Percentiles rank a stretch among this genome's conserved stretches.
Evolutionary conservation across 2,888 invertebrate species (phyloP).

Genomic region (Melikaiella ostensackeni): DNA sequence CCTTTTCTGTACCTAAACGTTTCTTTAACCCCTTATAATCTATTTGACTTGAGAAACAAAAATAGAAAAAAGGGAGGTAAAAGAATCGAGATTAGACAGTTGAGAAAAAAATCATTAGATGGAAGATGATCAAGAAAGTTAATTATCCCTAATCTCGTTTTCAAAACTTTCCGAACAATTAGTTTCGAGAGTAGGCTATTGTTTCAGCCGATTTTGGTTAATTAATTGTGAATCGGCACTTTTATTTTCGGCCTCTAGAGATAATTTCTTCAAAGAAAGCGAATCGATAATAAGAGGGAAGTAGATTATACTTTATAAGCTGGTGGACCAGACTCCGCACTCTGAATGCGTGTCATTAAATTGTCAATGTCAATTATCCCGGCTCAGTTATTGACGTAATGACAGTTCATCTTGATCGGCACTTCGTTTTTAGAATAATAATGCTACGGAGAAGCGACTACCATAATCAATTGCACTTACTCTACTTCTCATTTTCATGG

Average conservation of each 20-base stretch:
- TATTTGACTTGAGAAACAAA: neutral
- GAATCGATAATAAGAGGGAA: neutral
- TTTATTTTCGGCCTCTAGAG: neutral
- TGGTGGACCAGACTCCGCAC: no score
- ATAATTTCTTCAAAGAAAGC: neutral
- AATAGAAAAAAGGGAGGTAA: neutral
- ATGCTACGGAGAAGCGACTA: no score
- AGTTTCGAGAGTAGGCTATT: neutral
- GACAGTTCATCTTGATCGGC: no score
- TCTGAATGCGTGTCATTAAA: conserved; percentile 61
- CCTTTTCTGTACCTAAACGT: neutral
- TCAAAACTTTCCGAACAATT: neutral
- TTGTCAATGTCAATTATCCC: conserved; percentile 68
- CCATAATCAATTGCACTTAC: no score
- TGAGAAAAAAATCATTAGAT: neutral
- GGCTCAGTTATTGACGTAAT: no score
- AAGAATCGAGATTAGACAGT: neutral
- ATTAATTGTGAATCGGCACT: conserved; percentile 42
- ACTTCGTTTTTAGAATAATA: no score
- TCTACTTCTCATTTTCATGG: no score
- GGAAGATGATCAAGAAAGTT: neutral
- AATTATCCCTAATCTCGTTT: neutral
- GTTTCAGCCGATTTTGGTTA: conserved; percentile 4
- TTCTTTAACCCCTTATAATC: neutral
- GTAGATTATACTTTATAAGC: conserved; percentile 48